Evolutionary conservation across 2,797 vertebrate species (phyloP).

Genomic region (Acanthopagrus latus): DNA sequence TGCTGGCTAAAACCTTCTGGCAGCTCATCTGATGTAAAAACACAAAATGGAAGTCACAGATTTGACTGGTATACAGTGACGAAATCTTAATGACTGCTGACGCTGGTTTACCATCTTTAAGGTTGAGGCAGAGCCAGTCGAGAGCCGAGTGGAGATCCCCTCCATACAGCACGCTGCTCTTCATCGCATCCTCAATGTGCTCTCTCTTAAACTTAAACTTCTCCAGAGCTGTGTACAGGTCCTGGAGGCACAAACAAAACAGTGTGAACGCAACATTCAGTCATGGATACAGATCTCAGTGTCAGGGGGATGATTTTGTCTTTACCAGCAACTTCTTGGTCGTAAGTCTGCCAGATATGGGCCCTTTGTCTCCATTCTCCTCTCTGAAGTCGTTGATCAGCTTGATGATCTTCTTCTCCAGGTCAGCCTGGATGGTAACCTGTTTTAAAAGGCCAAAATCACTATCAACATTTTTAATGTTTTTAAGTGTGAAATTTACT

Average conservation of each 20-base stretch:
- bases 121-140: conserved; percentile 98
- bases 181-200: conserved; percentile 98
- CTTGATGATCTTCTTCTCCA: conserved; percentile 95
- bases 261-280: background rate
- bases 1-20: conserved; percentile 97
- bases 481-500: background rate
- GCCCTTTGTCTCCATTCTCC: conserved; percentile 89
- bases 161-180: conserved; percentile 93
- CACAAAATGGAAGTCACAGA: background rate
- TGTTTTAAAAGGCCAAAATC: conserved; percentile 59
- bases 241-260: conserved; percentile 81
- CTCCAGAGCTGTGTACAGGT: conserved; percentile 94
- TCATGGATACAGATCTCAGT: background rate
- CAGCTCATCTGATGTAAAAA: conserved; percentile 87
- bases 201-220: conserved; percentile 94
- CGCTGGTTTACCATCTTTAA: conserved; percentile 89
- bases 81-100: background rate
- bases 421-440: conserved; percentile 92
- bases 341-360: conserved; percentile 94
- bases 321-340: conserved; percentile 95
- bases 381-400: conserved; percentile 95
- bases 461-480: background rate
- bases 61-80: background rate
- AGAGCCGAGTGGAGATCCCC: conserved; percentile 98
- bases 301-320: background rate